Evolutionary conservation across 2,113 vertebrate genomes (phyloP), one percentile per base, ranked within the genome.

Genomic region (Pygoscelis adeliae): DNA sequence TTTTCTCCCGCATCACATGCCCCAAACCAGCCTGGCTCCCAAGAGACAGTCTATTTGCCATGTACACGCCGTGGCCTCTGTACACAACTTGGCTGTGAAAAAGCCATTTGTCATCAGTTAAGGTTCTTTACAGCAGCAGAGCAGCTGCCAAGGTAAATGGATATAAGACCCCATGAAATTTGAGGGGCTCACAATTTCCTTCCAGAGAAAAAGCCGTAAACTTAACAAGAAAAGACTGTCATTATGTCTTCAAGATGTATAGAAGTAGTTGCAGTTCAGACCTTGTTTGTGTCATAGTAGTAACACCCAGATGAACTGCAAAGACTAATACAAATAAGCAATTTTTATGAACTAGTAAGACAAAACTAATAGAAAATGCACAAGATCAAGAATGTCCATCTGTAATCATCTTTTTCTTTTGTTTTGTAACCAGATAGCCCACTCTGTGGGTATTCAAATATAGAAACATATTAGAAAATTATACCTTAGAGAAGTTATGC

Each of bases 11-110:
- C 13, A 20, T 42, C 32, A 59, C 23, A 32, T 7, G 17, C 50
- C 34, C 44, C 44, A 32, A 72, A 84, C 32, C 19, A 89, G 29
- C 18, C 9, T 47, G n/a, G 21, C 13, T 90, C n/a, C 34, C 52
- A 38, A 61, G 13, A 78, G 44, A 26, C 20, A 62, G 55, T 3
- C 47, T 77, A 11, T 47, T 77, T 90, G 22, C 23, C 19, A 25
- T 2, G 30, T 49, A n/a, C 5, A 25, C 29, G 13, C 12, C 0
- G 0, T 18, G 11, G 34, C 17, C 18, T 69, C 56, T 46, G 19
- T 10, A 74, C 3, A 34, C 4, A 67, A 46, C 38, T 18, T 50
- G 50, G 34, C 15, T 3, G 6, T 52, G 55, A 83, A 90, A 91
- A 88, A 62, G 38, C 14, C 26, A 36, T 59, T 74, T 90, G 63